These are phyloP conservation scores for Drosophila bocki DNA, from an alignment of 1,140 invertebrate genomes.

Conservation along the genomic window DNA sequence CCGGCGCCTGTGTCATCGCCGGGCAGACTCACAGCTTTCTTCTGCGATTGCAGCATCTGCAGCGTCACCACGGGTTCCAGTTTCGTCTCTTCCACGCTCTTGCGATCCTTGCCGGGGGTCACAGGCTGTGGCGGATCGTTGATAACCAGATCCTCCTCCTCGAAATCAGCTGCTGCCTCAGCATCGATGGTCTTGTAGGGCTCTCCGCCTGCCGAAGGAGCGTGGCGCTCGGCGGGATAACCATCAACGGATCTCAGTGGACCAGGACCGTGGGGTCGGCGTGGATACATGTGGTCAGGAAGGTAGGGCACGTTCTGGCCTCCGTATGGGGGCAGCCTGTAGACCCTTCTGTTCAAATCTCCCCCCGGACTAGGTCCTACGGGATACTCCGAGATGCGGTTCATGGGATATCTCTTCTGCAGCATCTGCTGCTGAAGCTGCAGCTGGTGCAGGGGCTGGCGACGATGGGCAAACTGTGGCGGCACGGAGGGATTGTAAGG, in stretches of 20 bases:
- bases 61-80: conserved; percentile 87
- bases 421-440: conserved; percentile 51
- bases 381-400: conserved; percentile 64
- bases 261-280: conserved; percentile 46
- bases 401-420: conserved; percentile 71
- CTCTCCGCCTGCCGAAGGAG: conserved; percentile 43
- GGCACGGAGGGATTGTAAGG: conserved; percentile 58
- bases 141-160: conserved; percentile 82
- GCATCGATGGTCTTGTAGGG: conserved; percentile 58
- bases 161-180: conserved; percentile 67
- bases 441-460: conserved; percentile 52
- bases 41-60: conserved; percentile 88
- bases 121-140: conserved; percentile 78
- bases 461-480: conserved; percentile 82
- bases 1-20: conserved; percentile 73
- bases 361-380: conserved; percentile 33
- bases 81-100: conserved; percentile 55
- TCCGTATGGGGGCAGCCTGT: conserved; percentile 66
- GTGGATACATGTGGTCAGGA: conserved; percentile 62
- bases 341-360: conserved; percentile 75
- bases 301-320: conserved; percentile 58
- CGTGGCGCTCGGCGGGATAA: conserved; percentile 71
- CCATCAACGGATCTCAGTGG: conserved; percentile 54
- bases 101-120: conserved; percentile 60
- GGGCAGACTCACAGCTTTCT: conserved; percentile 62